These are phyloP conservation scores for Trichogramma pretiosum DNA, from an alignment of 1,140 invertebrate species.

Conservation along the genomic window DNA sequence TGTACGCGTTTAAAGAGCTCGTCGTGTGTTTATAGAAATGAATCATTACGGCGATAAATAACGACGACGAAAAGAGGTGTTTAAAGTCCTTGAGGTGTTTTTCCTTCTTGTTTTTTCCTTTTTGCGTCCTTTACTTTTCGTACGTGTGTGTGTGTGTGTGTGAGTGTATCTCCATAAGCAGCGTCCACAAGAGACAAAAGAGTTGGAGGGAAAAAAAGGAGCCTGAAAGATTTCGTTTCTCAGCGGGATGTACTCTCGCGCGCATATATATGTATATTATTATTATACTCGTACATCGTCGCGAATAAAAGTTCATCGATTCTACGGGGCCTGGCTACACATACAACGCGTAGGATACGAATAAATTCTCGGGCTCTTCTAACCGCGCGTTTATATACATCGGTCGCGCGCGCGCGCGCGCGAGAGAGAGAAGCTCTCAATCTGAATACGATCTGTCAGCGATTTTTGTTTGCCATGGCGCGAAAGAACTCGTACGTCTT, in stretches of 20 bases:
- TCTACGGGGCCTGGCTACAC: no score
- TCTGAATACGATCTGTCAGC: constrained; percentile 16
- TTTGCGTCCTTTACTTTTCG: neutral
- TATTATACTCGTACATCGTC: no score
- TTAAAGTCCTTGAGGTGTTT: constrained; percentile 6
- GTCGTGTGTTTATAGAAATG: no score
- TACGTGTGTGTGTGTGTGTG: no score
- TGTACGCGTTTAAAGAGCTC: no score
- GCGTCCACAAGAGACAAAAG: neutral
- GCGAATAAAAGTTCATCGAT: constrained; percentile 20
- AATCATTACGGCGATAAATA: constrained; percentile 20
- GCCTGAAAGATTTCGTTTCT: constrained; percentile 21
- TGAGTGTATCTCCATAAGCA: no score
- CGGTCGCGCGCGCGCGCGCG: no score
- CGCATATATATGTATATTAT: no score
- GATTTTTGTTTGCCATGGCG: constrained; percentile 18
- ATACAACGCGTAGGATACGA: no score
- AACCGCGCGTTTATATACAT: no score
- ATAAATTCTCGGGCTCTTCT: no score
- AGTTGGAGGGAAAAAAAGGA: constrained; percentile 1
- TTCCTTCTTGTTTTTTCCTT: neutral
- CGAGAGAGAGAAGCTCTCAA: constrained; percentile 2
- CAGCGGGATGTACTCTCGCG: constrained; percentile 15
- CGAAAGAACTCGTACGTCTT: no score
- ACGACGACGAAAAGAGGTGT: constrained; percentile 18